Base-by-base conservation (phyloP, 2,113 vertebrate genomes). In the Atherinomorus stipes region DNA sequence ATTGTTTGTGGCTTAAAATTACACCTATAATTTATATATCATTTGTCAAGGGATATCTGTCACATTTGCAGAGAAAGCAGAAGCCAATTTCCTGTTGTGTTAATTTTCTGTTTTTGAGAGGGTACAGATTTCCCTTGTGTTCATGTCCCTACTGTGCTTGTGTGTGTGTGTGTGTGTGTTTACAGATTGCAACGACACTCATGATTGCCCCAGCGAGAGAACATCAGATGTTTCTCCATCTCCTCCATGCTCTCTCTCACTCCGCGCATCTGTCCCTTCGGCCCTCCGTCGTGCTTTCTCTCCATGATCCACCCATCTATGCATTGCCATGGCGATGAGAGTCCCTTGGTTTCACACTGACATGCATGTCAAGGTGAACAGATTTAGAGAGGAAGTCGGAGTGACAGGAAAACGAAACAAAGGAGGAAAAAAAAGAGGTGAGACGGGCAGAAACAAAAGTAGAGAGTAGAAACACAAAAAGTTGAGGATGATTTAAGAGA, bases 81-180 rank as follows among this genome's bases (percentile, higher is more conserved):
- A 87, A 86, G 83, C 37, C 86, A 78, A 86, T 88, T 88, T 87
- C 84, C 83, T 86, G 80, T 85, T 83, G 84, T 78, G 82, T 83
- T 86, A 57, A 87, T 91, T 83, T 83, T 83, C 81, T 84, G 75
- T 74, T 69, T 83, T 73, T 81, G 74, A 81, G 66, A 85, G 74
- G 65, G 53, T 71, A 71, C 78, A 86, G 78, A 86, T 88, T 88
- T 86, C 86, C 84, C 80, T 21, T 45, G 86, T 72, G 83, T 82
- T 81, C 49, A 65, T 62, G 44, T 66, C 67, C 76, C 80, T 52
- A 78, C 44, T 63, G 70, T 62, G 38, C 28, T 4, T 49, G 50
- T 68, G 65, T 67, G 26, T 68, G 44, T 75, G 40, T 60, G 60
- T 25, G 66, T 64, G 64, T 81, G 72, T 85, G 57, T 74, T 78